Base-by-base conservation (phyloP, 2,888 invertebrate species). In the Dryadula phaetusa region DNA sequence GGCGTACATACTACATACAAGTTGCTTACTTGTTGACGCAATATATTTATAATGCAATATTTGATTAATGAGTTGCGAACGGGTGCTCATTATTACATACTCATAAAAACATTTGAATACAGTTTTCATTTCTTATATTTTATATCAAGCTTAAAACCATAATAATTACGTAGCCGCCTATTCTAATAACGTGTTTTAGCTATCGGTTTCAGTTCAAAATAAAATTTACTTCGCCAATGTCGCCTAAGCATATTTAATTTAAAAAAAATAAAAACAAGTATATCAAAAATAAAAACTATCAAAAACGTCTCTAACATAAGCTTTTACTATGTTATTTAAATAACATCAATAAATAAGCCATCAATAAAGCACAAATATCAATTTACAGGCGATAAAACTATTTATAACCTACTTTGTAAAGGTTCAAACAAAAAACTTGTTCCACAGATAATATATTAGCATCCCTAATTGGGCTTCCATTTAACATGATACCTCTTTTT, bases 401-500 rank as follows among this genome's bases (percentile, higher is more conserved):
- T 64, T 58, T 66, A 37, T 22, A 32, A 52, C 46, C 44, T 32
- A 52, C 54, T 60, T 53, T 37, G 53, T 53, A 37, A 28, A 40
- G 34, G 37, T 52, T 32, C 10, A 62, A 25, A 46, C 62, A 66
- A 62, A 66, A 66, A 60, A 42, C 58, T 60, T 34, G 53, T 66
- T 62, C n/a, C 28, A 18, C 42, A 34, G 63, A 67, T 64, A 70
- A 74, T 72, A 72, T 71, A 75, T 73, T 72, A 63, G 68, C 67
- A 67, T 73, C 67, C 69, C 72, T 72, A 74, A 75, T 75, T 72
- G 69, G 72, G 67, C 54, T 69, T 66, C 70, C 73, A 71, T 72
- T 73, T 69, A 70, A 74, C 72, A 70, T 73, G 72, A 74, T 85
- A 83, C 85, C 79, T 83, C 79, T 80, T 64, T 64, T 79, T 77